Conservation (phyloP, 1,140 invertebrate species). For the Orchestia grillus region DNA sequence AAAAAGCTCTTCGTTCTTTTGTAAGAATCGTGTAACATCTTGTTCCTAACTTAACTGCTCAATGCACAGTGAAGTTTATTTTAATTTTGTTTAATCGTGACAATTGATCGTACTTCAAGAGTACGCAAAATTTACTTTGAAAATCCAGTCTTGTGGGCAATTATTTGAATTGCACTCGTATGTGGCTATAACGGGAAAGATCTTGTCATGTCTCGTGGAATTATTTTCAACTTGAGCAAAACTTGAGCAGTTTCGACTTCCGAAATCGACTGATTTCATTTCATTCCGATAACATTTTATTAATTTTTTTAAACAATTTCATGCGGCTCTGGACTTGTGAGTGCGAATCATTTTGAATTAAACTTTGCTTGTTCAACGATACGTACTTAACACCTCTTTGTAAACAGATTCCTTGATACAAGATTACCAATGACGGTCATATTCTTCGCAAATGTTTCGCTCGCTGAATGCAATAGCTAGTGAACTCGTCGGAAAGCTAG, state of each 20-base stretch:
- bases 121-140: neutral
- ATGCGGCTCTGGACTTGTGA: neutral
- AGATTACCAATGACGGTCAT: neutral
- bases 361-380: neutral
- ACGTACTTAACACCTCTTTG: no score
- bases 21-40: no score
- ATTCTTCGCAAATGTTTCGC: no score
- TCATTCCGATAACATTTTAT: neutral
- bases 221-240: neutral
- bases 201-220: neutral
- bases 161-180: neutral
- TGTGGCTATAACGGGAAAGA: neutral
- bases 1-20: no score
- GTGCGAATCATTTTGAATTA: neutral
- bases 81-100: neutral
- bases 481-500: no score
- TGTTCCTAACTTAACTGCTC: neutral
- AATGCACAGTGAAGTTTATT: neutral
- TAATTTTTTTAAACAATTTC: neutral
- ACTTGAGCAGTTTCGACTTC: neutral
- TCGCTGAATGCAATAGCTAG: no score
- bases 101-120: neutral
- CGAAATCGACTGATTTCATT: neutral
- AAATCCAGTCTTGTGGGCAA: neutral
- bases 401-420: neutral